Evolutionary conservation across 2,113 vertebrate genomes (phyloP).

Genomic region (Misgurnus anguillicaudatus): DNA sequence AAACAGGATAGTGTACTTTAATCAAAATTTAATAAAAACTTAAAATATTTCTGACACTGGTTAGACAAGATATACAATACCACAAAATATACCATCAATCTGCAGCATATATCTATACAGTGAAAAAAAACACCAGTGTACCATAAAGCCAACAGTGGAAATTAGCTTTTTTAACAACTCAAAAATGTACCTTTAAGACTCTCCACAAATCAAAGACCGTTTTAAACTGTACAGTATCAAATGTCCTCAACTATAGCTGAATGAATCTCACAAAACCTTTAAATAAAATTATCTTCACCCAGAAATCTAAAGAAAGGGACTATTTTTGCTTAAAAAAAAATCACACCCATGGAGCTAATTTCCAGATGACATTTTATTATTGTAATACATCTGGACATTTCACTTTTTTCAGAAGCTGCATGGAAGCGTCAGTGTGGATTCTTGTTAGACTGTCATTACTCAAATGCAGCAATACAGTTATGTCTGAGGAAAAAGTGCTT

Average conservation of each 20-base stretch:
- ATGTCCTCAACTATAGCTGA: neutral
- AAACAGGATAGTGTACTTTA: constrained; percentile 75
- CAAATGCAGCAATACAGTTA: neutral
- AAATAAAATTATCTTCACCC: too few relatives aligned
- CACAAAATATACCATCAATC: constrained; percentile 73
- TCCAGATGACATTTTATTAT: neutral
- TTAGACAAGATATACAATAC: constrained; percentile 76
- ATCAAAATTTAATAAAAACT: constrained; percentile 77
- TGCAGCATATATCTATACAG: constrained; percentile 75
- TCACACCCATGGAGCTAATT: neutral
- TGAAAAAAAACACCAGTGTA: constrained; percentile 60
- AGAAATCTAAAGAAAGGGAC: neutral
- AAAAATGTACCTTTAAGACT: neutral
- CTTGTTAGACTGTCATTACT: neutral
- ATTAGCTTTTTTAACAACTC: constrained; percentile 61
- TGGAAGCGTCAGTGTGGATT: too few relatives aligned
- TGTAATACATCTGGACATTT: neutral
- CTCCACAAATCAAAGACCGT: constrained; percentile 12
- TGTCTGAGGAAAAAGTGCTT: neutral
- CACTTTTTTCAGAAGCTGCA: too few relatives aligned
- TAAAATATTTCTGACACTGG: constrained; percentile 67
- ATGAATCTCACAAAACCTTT: neutral
- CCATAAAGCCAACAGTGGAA: constrained; percentile 65
- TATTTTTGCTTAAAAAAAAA: neutral
- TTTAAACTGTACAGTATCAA: neutral